These are phyloP conservation scores for Netelia fuscicornis DNA, from an alignment of 2,888 invertebrate genomes.

Conservation along the genomic window DNA sequence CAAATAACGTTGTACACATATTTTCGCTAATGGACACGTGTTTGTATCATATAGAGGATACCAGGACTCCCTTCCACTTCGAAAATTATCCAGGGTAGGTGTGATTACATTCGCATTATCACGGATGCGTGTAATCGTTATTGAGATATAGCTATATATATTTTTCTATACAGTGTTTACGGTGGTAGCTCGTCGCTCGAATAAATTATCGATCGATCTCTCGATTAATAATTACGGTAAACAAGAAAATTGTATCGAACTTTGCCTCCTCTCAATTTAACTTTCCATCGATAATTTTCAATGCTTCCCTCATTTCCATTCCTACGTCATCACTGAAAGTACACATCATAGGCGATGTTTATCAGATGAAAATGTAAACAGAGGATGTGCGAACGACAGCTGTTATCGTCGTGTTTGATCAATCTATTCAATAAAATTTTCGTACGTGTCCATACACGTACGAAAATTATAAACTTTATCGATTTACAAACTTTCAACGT, in stretches of 20 bases:
- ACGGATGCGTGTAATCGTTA: neutral
- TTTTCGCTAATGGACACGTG: too few species aligned
- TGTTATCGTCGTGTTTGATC: constrained; percentile 39
- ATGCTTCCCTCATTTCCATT: constrained; percentile 5
- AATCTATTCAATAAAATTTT: constrained; percentile 49
- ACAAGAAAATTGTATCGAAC: constrained; percentile 59
- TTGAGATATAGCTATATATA: neutral
- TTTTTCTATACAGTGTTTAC: neutral
- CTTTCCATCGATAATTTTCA: constrained; percentile 17
- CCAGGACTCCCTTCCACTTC: neutral
- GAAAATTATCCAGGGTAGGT: neutral
- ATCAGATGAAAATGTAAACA: constrained; percentile 55
- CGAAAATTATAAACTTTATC: too few species aligned
- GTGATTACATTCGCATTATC: neutral
- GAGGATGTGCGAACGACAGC: constrained; percentile 49
- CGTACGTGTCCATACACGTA: neutral
- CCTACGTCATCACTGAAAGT: neutral
- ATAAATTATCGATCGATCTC: constrained; percentile 39
- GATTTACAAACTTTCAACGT: too few species aligned
- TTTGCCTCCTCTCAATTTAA: constrained; percentile 45
- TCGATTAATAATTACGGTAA: constrained; percentile 49
- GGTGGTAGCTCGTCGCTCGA: neutral
- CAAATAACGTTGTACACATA: too few species aligned
- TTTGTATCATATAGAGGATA: too few species aligned
- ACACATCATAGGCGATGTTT: constrained; percentile 24